A percentile compares a stretch with the other conserved stretches of the same genome.
These are phyloP conservation scores for Silurus asotus DNA, from an alignment of 2,113 vertebrate species.

Conservation along the genomic window DNA sequence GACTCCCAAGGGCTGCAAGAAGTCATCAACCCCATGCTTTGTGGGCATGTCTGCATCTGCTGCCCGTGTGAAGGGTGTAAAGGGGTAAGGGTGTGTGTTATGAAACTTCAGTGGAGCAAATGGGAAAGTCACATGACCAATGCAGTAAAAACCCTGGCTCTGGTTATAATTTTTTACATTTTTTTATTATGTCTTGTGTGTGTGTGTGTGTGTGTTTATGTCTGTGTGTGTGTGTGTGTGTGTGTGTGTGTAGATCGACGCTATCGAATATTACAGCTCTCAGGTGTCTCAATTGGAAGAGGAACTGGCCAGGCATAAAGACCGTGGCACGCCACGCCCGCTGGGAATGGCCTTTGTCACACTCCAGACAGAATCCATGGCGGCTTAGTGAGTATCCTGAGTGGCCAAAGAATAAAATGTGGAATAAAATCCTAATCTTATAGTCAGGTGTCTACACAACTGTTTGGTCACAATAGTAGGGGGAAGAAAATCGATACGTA, in stretches of 20 bases:
- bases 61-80: slow-evolving; percentile 73
- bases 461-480: too few species aligned
- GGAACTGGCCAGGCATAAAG: slow-evolving; percentile 69
- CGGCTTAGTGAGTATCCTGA: slow-evolving; percentile 80
- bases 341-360: slow-evolving; percentile 94
- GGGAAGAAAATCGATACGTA: too few species aligned
- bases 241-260: slow-evolving; percentile 79
- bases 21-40: slow-evolving; percentile 78
- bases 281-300: slow-evolving; percentile 72
- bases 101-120: not conserved
- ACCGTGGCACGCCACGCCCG: slow-evolving; percentile 65
- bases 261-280: slow-evolving; percentile 82
- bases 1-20: slow-evolving; percentile 68
- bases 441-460: too few species aligned
- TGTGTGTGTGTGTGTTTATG: not conserved
- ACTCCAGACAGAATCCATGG: slow-evolving; percentile 86
- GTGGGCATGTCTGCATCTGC: slow-evolving; percentile 81
- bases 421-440: too few species aligned
- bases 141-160: not conserved
- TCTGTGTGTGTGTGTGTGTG: slow-evolving; percentile 25
- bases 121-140: not conserved
- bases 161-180: not conserved
- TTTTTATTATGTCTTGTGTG: not conserved
- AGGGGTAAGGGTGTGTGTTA: slow-evolving; percentile 69
- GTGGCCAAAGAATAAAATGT: too few species aligned